These are phyloP conservation scores for Ceriagrion tenellum DNA, from an alignment of 2,888 invertebrate genomes.

Conservation along the genomic window DNA sequence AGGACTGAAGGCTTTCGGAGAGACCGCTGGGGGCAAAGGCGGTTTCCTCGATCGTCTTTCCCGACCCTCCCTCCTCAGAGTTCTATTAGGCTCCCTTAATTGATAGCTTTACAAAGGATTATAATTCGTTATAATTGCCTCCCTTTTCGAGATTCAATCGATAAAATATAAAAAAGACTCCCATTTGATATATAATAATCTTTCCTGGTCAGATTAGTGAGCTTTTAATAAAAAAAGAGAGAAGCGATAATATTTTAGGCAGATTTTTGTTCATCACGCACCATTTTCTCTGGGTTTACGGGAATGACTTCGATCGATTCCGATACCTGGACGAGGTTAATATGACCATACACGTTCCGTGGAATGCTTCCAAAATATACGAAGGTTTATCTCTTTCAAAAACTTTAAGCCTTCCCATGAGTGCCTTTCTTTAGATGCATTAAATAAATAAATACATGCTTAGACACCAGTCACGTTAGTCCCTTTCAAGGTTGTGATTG, in stretches of 20 bases:
- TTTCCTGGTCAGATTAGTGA: not conserved
- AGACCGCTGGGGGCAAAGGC: not conserved
- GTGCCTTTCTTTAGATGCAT: no score
- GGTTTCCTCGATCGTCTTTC: not conserved
- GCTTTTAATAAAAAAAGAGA: not conserved
- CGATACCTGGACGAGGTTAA: not conserved
- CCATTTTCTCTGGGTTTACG: not conserved
- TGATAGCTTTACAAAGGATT: constrained; percentile 10
- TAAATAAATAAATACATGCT: no score
- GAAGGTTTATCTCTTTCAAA: no score
- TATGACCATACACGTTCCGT: no score
- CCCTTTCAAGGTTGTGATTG: no score
- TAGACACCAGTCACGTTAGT: no score
- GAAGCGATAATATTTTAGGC: not conserved
- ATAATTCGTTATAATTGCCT: constrained; percentile 11
- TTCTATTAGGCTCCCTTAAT: not conserved
- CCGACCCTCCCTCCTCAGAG: not conserved
- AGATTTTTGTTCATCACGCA: not conserved
- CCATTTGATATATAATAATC: not conserved
- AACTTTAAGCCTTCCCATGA: no score
- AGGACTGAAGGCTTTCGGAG: not conserved
- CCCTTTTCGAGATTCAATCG: not conserved
- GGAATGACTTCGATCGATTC: not conserved
- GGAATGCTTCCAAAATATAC: no score
- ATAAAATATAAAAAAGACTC: not conserved